Evolutionary conservation across 2,888 invertebrate genomes (phyloP).

Genomic region (Hyposoter dolosus): DNA sequence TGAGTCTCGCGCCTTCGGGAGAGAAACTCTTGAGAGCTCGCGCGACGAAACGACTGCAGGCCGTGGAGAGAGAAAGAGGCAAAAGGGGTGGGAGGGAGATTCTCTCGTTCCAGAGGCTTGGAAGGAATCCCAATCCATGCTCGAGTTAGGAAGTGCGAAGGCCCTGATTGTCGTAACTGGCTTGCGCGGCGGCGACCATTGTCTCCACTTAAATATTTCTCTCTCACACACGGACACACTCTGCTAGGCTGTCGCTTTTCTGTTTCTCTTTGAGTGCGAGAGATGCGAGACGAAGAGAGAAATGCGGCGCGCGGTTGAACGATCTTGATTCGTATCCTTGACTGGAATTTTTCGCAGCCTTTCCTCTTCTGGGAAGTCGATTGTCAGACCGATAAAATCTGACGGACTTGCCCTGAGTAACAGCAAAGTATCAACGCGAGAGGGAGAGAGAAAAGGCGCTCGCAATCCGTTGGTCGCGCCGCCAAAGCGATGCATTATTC

Average conservation of each 20-base stretch:
- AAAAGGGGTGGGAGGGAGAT: neutral
- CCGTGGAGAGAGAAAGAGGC: neutral
- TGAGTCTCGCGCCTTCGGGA: slow-evolving; percentile 3
- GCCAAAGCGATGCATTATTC: slow-evolving; percentile 71
- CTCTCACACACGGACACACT: neutral
- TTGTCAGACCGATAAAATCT: slow-evolving; percentile 77
- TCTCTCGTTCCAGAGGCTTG: slow-evolving; percentile 28
- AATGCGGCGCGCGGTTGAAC: slow-evolving; percentile 66
- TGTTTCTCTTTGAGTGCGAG: slow-evolving; percentile 1
- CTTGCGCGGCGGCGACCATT: slow-evolving; percentile 48
- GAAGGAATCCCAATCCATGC: slow-evolving; percentile 58
- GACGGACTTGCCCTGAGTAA: slow-evolving; percentile 70
- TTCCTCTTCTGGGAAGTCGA: slow-evolving; percentile 78
- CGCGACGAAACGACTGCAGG: neutral
- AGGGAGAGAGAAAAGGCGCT: slow-evolving; percentile 41
- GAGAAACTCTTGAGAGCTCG: slow-evolving; percentile 16
- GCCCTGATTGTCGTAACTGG: slow-evolving; percentile 64
- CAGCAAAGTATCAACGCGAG: slow-evolving; percentile 52
- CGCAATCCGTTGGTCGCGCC: slow-evolving; percentile 57
- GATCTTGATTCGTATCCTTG: slow-evolving; percentile 75
- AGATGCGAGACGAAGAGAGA: slow-evolving; percentile 32
- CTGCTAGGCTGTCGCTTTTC: neutral
- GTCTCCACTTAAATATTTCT: slow-evolving; percentile 15
- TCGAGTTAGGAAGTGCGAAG: slow-evolving; percentile 71
- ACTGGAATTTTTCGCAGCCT: slow-evolving; percentile 77